Evolutionary conservation across 2,113 vertebrate species (phyloP), one percentile per base, ranked within the genome.

Genomic region (Stegastes partitus): DNA sequence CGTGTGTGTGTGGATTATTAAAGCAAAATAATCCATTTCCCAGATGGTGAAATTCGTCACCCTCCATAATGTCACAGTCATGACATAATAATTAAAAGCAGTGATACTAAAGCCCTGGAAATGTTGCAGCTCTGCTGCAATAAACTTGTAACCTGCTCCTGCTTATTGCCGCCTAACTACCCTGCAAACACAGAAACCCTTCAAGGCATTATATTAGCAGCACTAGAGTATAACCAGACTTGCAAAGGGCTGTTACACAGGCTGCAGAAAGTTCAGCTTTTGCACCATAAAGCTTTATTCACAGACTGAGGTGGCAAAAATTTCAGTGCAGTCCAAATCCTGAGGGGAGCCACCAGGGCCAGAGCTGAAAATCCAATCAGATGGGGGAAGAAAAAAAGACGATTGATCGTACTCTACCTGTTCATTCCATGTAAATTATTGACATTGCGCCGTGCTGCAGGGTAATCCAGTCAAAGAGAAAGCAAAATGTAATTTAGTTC

Each of bases 351-450:
- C 5, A 22, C 80, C 19, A 11, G 68, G 56, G 62, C 58, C 68
- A 19, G 66, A 77, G 65, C 68, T 66, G 3, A 26, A 72, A 77
- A 82, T 86, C 66, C 80, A 82, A 74, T 88, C 72, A 69, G 82
- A 70, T 1, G 39, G 73, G 44, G 50, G 54, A 42, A 74, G 61
- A 26, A 85, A 84, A 75, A 83, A 81, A 88, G 37, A 68, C 56
- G 66, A 88, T 71, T 81, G 86, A 87, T 88, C 6, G 1, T 8
- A 12, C 54, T 47, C 72, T 77, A 84, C 78, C 87, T 89, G 80
- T 73, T 84, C 58, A 37, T 62, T 85, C 47, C 59, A 68, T 84
- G 80, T 79, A 47, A 79, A 64, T 74, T 70, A 87, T 86, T 64
- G 73, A 77, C 68, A 70, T 26, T 53, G 63, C 23, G 0, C 9